Evolutionary conservation across 1,140 invertebrate species (phyloP).

Genomic region (Aphelinus atriplicis): DNA sequence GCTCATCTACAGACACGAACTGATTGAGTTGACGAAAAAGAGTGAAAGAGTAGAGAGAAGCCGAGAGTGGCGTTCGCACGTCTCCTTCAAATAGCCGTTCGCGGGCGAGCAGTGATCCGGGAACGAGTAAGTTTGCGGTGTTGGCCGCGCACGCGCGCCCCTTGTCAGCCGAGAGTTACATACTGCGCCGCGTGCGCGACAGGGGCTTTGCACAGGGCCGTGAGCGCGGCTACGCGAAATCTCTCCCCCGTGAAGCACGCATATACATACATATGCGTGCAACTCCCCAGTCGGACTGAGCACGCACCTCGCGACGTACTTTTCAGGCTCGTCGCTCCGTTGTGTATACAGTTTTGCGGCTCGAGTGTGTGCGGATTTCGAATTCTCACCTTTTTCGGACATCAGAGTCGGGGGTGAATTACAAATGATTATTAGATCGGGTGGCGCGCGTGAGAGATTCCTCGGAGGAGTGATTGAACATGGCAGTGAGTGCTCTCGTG

Average conservation of each 20-base stretch:
- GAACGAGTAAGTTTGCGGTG: not conserved
- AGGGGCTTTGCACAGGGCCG: not conserved
- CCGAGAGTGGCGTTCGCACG: slow-evolving; percentile 41
- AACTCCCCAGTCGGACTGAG: not conserved
- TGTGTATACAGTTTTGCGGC: not conserved
- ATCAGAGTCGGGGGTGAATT: too few species aligned
- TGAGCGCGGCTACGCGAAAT: slow-evolving; percentile 40
- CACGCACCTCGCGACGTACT: slow-evolving; percentile 4
- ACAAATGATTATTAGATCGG: too few species aligned
- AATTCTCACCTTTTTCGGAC: too few species aligned
- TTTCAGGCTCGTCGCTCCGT: not conserved
- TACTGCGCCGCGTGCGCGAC: slow-evolving; percentile 26
- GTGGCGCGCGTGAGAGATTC: too few species aligned
- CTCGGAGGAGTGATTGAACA: too few species aligned
- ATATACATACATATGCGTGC: not conserved
- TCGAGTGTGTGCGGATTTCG: not conserved
- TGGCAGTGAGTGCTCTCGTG: too few species aligned
- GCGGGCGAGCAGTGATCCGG: too few species aligned
- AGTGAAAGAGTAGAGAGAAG: not conserved
- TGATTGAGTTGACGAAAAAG: not conserved
- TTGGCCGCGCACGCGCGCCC: slow-evolving; percentile 58
- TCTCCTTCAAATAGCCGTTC: too few species aligned
- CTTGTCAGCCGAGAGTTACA: slow-evolving; percentile 41
- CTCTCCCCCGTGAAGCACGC: slow-evolving; percentile 2
- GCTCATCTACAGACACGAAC: too few species aligned